Evolutionary conservation across 1,140 invertebrate genomes (phyloP).

Genomic region (Trachelipus rathkii): DNA sequence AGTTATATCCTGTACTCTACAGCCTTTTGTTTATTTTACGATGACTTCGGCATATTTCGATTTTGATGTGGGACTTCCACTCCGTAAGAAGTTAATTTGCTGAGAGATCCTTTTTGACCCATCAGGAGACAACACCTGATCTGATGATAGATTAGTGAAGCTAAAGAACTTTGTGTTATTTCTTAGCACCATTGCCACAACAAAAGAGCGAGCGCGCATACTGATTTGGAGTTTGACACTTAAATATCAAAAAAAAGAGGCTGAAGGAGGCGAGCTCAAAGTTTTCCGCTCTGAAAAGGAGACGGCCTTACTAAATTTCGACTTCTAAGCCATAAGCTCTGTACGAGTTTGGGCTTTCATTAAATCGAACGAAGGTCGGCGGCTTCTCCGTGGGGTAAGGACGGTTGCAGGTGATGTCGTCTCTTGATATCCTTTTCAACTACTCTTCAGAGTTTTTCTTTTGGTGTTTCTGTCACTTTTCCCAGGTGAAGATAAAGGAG

Average conservation of each 20-base stretch:
- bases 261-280: constrained; percentile 67
- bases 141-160: too few relatives aligned
- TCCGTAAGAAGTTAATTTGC: constrained; percentile 41
- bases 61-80: constrained; percentile 31
- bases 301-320: constrained; percentile 80
- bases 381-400: constrained; percentile 47
- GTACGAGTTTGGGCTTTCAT: constrained; percentile 71
- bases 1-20: constrained; percentile 33
- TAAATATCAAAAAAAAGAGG: constrained; percentile 22
- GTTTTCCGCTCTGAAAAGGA: constrained; percentile 81
- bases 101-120: constrained; percentile 35
- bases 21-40: constrained; percentile 41
- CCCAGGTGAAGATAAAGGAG: constrained; percentile 57
- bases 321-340: constrained; percentile 77
- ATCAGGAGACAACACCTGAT: constrained; percentile 32
- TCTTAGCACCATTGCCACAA: too few relatives aligned
- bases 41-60: constrained; percentile 40
- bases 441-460: constrained; percentile 73
- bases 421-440: constrained; percentile 69
- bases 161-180: too few relatives aligned
- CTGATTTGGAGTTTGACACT: neutral
- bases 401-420: constrained; percentile 53
- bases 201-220: too few relatives aligned
- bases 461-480: constrained; percentile 77
- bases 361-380: constrained; percentile 50